A percentile compares a stretch with the other conserved stretches of the same genome.
Evolutionary conservation across 53 echinoderm and acorn worm genomes (phyloP).

Genomic region (Crossaster papposus): DNA sequence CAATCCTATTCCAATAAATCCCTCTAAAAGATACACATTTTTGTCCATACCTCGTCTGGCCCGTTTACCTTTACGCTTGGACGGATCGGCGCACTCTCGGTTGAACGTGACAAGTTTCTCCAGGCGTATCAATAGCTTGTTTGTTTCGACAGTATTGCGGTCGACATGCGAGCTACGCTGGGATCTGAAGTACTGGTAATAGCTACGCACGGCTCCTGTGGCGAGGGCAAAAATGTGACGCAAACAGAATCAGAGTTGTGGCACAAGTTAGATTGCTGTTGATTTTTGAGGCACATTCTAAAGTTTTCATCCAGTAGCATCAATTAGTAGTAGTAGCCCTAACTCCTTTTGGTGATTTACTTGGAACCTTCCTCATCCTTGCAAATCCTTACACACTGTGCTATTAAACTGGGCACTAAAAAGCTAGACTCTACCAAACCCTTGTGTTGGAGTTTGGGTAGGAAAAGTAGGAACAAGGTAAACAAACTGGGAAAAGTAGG

Average conservation of each 20-base stretch:
- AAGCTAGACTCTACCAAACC: no score
- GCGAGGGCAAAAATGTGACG: neutral
- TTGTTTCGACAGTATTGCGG: constrained; percentile 84
- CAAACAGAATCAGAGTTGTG: neutral
- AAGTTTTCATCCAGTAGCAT: no score
- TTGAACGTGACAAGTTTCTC: constrained; percentile 81
- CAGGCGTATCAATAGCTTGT: constrained; percentile 85
- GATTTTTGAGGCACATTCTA: no score
- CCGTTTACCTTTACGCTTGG: constrained; percentile 85
- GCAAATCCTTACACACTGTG: no score
- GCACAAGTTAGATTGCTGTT: no score
- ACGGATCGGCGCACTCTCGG: constrained; percentile 65
- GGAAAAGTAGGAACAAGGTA: no score
- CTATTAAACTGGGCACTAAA: no score
- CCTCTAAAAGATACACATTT: constrained; percentile 32
- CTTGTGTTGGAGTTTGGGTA: no score
- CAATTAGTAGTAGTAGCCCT: no score
- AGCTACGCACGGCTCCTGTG: constrained; percentile 72
- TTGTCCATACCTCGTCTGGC: constrained; percentile 36
- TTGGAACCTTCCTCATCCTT: no score
- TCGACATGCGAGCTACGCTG: constrained; percentile 78
- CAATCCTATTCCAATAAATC: neutral
- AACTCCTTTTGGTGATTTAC: no score
- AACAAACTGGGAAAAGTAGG: no score
- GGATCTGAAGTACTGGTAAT: constrained; percentile 75